Evolutionary conservation across 2,888 invertebrate species (phyloP), one percentile per base, ranked within the genome.

Genomic region (Brenthis hecate): DNA sequence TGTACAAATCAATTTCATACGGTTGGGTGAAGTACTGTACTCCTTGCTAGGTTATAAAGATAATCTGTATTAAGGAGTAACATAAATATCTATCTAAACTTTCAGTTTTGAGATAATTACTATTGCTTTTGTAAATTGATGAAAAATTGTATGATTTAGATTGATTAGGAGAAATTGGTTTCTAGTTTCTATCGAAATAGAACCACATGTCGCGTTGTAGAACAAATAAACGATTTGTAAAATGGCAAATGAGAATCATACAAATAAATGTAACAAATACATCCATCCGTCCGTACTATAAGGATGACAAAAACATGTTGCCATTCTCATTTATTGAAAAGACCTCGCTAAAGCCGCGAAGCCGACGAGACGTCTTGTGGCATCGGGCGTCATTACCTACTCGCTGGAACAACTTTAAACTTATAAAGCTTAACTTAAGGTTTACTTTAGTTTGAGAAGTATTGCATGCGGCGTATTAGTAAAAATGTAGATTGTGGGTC

Each of bases 281-380:
- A 53, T n/a, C 3, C 56, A 36, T 65, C 16, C 23, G 13, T 51
- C 13, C 23, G n/a, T 43, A 5, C 0, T 32, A 65, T 65, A 58
- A 58, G 28, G 32, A 0, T 58, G 53, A 65, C 57, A 11, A 43
- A 32, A 65, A 47, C 23, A 3, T 54, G 47, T 47, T 16, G 36
- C 19, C 6, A 50, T 56, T 65, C 50, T 57, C 36, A 36, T 65
- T 16, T 57, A 57, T 56, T 56, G 65, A 56, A 60, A 66, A 53
- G 47, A 55, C 51, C 61, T 36, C 16, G 0, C 11, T 6, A 47
- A 14, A n/a, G 11, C n/a, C 53, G 19, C 43, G n/a, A 50, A 57
- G 28, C 13, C 47, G 13, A 43, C 57, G 65, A 23, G 36, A 43
- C 36, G 36, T 43, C 36, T 43, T 43, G 36, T 43, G 36, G 11